Evolutionary conservation across 2,888 invertebrate species (phyloP), one percentile per base, ranked within the genome.

Genomic region (Brassicogethes aeneus): DNA sequence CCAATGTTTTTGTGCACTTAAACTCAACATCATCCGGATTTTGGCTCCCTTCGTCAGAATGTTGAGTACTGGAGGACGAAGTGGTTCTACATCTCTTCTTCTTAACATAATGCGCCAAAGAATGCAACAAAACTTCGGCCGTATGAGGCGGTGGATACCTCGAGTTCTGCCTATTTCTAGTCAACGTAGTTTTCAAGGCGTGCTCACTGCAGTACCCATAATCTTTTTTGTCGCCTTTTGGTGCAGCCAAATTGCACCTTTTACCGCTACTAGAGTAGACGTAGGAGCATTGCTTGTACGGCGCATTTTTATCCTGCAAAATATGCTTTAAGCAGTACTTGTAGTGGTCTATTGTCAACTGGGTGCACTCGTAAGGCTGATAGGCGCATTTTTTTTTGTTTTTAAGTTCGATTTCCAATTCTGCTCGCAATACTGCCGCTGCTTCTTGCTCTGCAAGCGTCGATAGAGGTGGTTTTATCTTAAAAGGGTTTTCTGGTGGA

Each of bases 261-360:
- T 83, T 80, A 0, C 82, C 82, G 46, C 79, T 85, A 38, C 75
- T 76, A 16, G 77, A 54, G 63, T 76, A 77, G 48, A 82, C 72
- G 62, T 77, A 84, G 0, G 76, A 72, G 61, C 95, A 96, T 51
- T 85, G 87, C 46, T 79, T 80, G 64, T 80, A 96, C 0, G 92
- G 91, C 1, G 93, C 89, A 8, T 70, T 75, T 3, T 83, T 77
- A 63, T 95, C 94, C 52, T 82, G 79, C 37, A 93, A 69, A 47
- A 94, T 88, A 56, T 95, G 95, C 2, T 82, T 75, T 2, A 78
- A 73, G 61, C 94, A 95, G 65, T 80, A 88, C 44, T 79, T 76
- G 47, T 82, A 82, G 0, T 83, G 84, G 5, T 84, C 77, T 0
- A 91, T 62, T 34, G 80, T 75, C 0, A 79, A 73, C 16, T 80